phyloP scores from a whole-genome alignment of 2,888 invertebrate species.

The Eumerus sabulonum region DNA sequence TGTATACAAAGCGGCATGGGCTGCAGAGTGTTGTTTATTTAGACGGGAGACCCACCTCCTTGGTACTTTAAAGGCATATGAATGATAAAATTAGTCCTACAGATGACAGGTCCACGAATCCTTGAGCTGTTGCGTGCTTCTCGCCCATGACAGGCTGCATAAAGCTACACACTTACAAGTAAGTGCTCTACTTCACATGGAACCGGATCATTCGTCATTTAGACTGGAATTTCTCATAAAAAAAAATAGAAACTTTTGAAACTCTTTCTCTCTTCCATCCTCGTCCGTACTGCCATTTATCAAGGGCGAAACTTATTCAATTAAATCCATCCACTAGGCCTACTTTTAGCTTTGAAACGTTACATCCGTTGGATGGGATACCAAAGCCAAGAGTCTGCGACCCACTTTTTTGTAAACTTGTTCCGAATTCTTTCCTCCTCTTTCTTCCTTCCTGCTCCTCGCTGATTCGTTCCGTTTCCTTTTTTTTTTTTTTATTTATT shows the following conservation, averaged over 20 bases:
- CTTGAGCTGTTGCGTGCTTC: neutral
- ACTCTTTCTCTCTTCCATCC: neutral
- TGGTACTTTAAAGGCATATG: no score
- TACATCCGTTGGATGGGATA: no score
- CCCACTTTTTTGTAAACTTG: slow-evolving; percentile 59
- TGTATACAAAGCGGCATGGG: slow-evolving; percentile 20
- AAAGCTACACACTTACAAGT: no score
- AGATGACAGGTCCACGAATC: no score
- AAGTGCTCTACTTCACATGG: no score
- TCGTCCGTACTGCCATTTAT: slow-evolving; percentile 3
- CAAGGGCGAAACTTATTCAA: slow-evolving; percentile 48
- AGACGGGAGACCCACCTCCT: no score
- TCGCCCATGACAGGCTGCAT: no score
- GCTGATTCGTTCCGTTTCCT: no score
- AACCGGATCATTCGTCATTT: neutral
- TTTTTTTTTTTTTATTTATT: neutral
- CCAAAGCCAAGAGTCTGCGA: slow-evolving; percentile 32
- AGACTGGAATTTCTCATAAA: neutral
- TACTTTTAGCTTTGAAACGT: no score
- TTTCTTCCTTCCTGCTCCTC: no score
- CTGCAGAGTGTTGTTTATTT: no score
- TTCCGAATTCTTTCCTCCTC: slow-evolving; percentile 15
- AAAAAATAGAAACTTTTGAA: neutral
- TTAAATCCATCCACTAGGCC: slow-evolving; percentile 15
- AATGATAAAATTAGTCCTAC: no score